Evolutionary conservation across 2,113 vertebrate species (phyloP).

Genomic region (Macheiramphus alcinus): DNA sequence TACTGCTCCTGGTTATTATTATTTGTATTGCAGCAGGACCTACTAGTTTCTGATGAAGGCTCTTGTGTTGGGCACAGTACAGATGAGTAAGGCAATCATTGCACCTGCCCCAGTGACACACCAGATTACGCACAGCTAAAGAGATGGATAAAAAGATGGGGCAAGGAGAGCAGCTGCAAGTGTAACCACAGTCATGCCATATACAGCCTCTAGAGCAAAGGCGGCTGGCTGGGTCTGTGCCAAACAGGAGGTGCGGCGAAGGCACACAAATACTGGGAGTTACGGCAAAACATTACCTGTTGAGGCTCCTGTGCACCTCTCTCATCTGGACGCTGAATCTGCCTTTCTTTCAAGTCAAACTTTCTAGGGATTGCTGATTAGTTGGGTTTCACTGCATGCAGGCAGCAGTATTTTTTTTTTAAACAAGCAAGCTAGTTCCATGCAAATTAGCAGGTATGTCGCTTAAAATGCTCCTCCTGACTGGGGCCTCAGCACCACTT

Average conservation of each 20-base stretch:
- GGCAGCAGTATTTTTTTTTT: background rate
- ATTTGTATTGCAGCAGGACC: background rate
- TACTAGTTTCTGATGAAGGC: background rate
- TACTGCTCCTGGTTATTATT: background rate
- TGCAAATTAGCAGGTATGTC: background rate
- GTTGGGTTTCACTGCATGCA: background rate
- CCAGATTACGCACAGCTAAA: background rate
- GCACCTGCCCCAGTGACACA: background rate
- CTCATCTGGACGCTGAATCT: background rate
- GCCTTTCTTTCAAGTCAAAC: background rate
- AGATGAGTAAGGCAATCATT: background rate
- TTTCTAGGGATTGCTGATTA: slow-evolving; percentile 3
- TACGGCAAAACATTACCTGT: background rate
- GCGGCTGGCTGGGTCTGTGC: background rate
- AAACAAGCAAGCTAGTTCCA: background rate
- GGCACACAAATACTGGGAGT: background rate
- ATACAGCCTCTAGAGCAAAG: background rate
- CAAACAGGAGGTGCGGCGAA: background rate
- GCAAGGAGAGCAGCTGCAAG: background rate
- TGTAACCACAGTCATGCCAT: background rate
- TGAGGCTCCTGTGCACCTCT: background rate
- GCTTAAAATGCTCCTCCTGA: background rate
- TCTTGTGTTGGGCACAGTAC: background rate
- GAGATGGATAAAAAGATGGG: background rate
- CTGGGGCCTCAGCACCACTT: background rate